These are phyloP conservation scores for Dermolepida albohirtum DNA, from an alignment of 2,888 invertebrate genomes.

Conservation along the genomic window DNA sequence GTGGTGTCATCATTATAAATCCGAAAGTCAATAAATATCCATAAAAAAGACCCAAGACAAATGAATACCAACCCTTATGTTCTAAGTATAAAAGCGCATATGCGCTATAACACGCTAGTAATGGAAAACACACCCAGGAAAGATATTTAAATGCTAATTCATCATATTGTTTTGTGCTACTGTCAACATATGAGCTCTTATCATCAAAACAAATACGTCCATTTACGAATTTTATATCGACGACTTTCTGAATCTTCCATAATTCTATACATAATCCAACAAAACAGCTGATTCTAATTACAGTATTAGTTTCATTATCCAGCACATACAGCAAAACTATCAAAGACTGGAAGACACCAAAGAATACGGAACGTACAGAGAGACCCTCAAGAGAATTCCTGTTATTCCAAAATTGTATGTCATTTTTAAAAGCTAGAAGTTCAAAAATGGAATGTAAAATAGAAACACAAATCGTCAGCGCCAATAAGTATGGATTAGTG, in stretches of 20 bases:
- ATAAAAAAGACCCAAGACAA: constrained; percentile 95
- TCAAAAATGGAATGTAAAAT: constrained; percentile 98
- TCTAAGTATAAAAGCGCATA: constrained; percentile 96
- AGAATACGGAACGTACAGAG: constrained; percentile 97
- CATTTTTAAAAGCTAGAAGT: constrained; percentile 98
- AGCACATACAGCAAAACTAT: constrained; percentile 96
- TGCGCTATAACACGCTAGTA: constrained; percentile 91
- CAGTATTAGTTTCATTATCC: constrained; percentile 98
- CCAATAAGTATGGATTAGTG: constrained; percentile 95
- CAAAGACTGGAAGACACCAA: constrained; percentile 96
- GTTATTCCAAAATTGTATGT: constrained; percentile 99
- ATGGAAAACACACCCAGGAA: constrained; percentile 95
- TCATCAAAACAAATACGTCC: constrained; percentile 87
- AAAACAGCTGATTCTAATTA: constrained; percentile 94
- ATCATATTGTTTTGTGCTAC: constrained; percentile 94
- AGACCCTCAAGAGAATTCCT: constrained; percentile 96
- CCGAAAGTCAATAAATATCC: constrained; percentile 98
- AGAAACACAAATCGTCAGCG: constrained; percentile 90
- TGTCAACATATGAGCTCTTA: constrained; percentile 96
- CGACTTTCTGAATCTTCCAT: constrained; percentile 98
- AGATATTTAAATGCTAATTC: constrained; percentile 95
- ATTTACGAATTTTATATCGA: constrained; percentile 84
- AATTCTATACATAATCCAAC: constrained; percentile 95
- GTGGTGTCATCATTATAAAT: constrained; percentile 99
- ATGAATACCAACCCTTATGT: constrained; percentile 99